These are phyloP conservation scores for Dryadula phaetusa DNA, from an alignment of 2,888 invertebrate species.

Conservation along the genomic window DNA sequence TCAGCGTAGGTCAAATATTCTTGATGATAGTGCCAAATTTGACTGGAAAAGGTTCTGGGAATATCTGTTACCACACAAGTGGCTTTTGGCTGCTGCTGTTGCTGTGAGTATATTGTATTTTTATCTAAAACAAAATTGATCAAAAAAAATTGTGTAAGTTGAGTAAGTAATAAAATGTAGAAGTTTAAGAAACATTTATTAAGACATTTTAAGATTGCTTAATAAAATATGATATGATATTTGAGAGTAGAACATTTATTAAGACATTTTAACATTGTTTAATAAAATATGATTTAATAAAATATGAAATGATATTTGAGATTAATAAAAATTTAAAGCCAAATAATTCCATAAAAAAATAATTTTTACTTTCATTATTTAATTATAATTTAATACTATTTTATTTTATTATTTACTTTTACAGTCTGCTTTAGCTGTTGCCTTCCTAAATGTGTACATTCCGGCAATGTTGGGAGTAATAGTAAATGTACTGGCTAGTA, in stretches of 20 bases:
- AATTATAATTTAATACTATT: neutral
- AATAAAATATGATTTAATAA: too few relatives aligned
- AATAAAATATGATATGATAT: too few relatives aligned
- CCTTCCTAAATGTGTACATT: slow-evolving; percentile 94
- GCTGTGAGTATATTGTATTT: slow-evolving; percentile 84
- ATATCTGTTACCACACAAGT: slow-evolving; percentile 90
- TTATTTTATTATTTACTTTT: slow-evolving; percentile 56
- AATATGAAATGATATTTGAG: too few relatives aligned
- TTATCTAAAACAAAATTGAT: neutral
- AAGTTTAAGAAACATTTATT: too few relatives aligned
- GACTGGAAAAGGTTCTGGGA: slow-evolving; percentile 90
- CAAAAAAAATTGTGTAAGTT: neutral
- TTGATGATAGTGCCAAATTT: slow-evolving; percentile 86
- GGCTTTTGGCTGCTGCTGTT: slow-evolving; percentile 90
- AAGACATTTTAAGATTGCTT: too few relatives aligned
- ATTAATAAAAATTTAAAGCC: too few relatives aligned
- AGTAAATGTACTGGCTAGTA: slow-evolving; percentile 86
- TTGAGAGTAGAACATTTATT: too few relatives aligned
- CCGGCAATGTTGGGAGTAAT: slow-evolving; percentile 93
- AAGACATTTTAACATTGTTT: too few relatives aligned
- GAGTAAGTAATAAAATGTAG: too few relatives aligned
- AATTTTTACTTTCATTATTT: too few relatives aligned
- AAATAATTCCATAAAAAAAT: too few relatives aligned
- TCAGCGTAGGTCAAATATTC: slow-evolving; percentile 80
- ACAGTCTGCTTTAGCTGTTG: slow-evolving; percentile 94